Percentiles rank a stretch among this genome's conserved stretches.
phyloP scores from a whole-genome alignment of 2,888 invertebrate species.

The Aphidoletes aphidimyza region DNA sequence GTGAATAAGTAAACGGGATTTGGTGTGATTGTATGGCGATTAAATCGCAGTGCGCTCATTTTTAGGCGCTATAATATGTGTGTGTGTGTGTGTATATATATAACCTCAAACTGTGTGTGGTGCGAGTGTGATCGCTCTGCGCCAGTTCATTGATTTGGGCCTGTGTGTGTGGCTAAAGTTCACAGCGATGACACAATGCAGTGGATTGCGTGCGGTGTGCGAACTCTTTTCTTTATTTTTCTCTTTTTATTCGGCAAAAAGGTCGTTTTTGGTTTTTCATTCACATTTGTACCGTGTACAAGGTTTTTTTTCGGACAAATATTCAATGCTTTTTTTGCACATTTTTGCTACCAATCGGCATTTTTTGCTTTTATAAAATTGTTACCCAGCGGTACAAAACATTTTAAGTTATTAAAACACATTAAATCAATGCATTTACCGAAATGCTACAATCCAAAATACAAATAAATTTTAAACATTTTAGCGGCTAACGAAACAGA shows the following conservation, averaged over 20 bases:
- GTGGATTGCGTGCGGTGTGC: not conserved
- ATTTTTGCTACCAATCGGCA: not conserved
- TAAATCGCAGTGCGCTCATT: not conserved
- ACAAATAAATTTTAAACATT: not conserved
- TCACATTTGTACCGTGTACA: too few relatives aligned
- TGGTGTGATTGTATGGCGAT: not conserved
- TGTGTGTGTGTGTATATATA: not conserved
- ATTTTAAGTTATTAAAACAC: not conserved
- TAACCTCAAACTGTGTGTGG: too few relatives aligned
- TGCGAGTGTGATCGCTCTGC: too few relatives aligned
- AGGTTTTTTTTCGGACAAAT: too few relatives aligned
- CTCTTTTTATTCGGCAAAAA: too few relatives aligned
- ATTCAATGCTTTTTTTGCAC: too few relatives aligned
- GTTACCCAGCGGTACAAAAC: too few relatives aligned
- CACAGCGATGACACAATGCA: constrained; percentile 16
- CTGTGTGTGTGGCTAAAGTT: not conserved
- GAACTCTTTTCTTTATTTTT: not conserved
- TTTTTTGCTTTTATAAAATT: too few relatives aligned
- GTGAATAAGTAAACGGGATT: constrained; percentile 53
- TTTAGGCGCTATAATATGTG: not conserved
- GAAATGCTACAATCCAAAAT: not conserved
- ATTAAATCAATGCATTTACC: not conserved
- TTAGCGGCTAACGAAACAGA: not conserved
- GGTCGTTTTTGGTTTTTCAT: too few relatives aligned
- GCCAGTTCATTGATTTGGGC: not conserved